Evolutionary conservation across 2,113 vertebrate species (phyloP).

Genomic region (Pontoporia blainvillei): DNA sequence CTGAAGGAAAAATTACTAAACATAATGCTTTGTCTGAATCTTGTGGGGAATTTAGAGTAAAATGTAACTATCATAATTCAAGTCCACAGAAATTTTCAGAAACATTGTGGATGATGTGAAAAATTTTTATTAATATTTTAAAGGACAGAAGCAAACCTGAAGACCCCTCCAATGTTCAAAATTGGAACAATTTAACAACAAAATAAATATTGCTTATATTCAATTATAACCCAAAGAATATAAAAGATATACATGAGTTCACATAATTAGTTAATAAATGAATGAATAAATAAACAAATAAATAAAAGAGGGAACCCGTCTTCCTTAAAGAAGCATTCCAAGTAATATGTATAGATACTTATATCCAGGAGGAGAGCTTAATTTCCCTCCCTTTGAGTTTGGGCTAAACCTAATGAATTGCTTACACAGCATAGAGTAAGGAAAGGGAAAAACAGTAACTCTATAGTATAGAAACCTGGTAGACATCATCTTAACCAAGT

Average conservation of each 20-base stretch:
- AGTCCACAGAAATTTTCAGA: not conserved
- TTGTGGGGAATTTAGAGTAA: not conserved
- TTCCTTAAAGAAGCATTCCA: not conserved
- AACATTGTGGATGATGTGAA: not conserved
- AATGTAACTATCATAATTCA: not conserved
- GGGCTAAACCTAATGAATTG: not conserved
- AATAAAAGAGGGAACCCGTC: not conserved
- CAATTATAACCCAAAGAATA: not conserved
- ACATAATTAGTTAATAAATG: not conserved
- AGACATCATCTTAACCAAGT: not conserved
- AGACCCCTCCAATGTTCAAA: not conserved
- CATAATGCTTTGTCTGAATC: not conserved
- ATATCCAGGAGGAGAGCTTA: not conserved
- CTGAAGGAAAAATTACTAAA: not conserved
- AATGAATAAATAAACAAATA: not conserved
- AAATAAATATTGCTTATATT: not conserved
- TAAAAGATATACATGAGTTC: not conserved
- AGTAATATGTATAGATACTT: not conserved
- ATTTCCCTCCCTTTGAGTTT: not conserved
- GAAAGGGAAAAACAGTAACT: not conserved
- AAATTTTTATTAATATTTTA: not conserved
- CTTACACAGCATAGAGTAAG: not conserved
- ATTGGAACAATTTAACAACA: not conserved
- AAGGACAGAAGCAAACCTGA: not conserved
- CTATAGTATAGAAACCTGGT: not conserved